These are phyloP conservation scores for Gerosis bhagava DNA, from an alignment of 2,888 invertebrate genomes.

Conservation along the genomic window DNA sequence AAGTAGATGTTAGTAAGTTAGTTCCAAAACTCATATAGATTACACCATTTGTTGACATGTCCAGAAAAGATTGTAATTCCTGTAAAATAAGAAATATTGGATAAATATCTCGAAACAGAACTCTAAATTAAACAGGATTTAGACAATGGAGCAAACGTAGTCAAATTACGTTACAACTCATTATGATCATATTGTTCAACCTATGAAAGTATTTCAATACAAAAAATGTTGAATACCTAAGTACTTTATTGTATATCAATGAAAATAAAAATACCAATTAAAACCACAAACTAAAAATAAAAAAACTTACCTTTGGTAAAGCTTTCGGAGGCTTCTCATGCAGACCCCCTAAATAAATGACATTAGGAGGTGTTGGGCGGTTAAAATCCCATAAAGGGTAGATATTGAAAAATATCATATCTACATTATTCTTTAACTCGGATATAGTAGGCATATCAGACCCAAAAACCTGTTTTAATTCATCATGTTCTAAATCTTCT, in stretches of 20 bases:
- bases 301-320: constrained; percentile 42
- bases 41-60: constrained; percentile 48
- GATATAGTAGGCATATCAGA: constrained; percentile 31
- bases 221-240: constrained; percentile 57
- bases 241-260: constrained; percentile 63
- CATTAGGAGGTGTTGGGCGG: constrained; percentile 56
- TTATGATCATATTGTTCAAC: constrained; percentile 35
- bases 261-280: too few relatives aligned
- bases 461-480: constrained; percentile 26
- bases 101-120: too few relatives aligned
- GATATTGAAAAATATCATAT: constrained; percentile 45
- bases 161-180: too few relatives aligned
- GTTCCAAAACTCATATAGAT: constrained; percentile 58
- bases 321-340: constrained; percentile 44
- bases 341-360: constrained; percentile 59
- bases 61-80: constrained; percentile 49
- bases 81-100: too few relatives aligned
- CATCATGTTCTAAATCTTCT: background rate
- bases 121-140: too few relatives aligned
- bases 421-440: constrained; percentile 41
- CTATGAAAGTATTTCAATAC: too few relatives aligned
- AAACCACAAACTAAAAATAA: too few relatives aligned
- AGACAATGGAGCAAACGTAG: too few relatives aligned
- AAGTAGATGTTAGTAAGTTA: constrained; percentile 44
- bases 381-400: constrained; percentile 51